Base-by-base conservation (phyloP, 1,140 invertebrate species). In the Charaxes varanes region DNA sequence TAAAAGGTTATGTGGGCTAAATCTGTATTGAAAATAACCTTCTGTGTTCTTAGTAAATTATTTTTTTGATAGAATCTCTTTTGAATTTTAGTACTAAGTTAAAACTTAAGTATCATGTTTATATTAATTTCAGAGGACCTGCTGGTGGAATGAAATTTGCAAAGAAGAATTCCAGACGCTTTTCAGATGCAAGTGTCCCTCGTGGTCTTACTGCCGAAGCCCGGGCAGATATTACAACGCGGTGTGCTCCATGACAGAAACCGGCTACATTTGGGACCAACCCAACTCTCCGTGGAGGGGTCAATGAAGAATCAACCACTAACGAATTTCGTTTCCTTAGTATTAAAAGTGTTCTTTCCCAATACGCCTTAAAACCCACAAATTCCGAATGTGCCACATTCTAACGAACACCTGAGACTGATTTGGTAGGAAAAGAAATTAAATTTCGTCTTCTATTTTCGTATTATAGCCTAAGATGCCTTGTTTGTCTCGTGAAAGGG, bases 111-210 rank as follows among this genome's bases (percentile, higher is more conserved):
- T 26, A 11, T 26, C 13, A 10, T 31, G 31, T 35, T 16, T 43
- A 37, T 54, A 12, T 23, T 36, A 18, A 21, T 58, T 53, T 23
- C 60, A 95, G 94, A 88, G 94, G 64, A 94, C 92, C 15, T 96
- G 94, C 70, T 95, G 93, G 93, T 95, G 93, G 92, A 95, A 95
- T 71, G 94, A 96, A 84, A 90, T 95, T 2, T 96, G 94, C 82
- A 96, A 96, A 71, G 93, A 95, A 76, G 94, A 95, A 71, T 95
- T 95, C 68, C 93, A 94, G 74, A 91, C 87, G 44, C 87, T 93
- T 27, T 96, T 96, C 70, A 88, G 92, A 12, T 96, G 94, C 78
- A 92, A 92, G 57, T 96, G 94, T 62, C 93, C 94, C 1, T 87
- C 90, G 24, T 95, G 91, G 90, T 94, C 93, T 0, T 96, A 91